Base-by-base conservation (phyloP, 2,888 invertebrate species). In the Pantelozetes paolii region DNA sequence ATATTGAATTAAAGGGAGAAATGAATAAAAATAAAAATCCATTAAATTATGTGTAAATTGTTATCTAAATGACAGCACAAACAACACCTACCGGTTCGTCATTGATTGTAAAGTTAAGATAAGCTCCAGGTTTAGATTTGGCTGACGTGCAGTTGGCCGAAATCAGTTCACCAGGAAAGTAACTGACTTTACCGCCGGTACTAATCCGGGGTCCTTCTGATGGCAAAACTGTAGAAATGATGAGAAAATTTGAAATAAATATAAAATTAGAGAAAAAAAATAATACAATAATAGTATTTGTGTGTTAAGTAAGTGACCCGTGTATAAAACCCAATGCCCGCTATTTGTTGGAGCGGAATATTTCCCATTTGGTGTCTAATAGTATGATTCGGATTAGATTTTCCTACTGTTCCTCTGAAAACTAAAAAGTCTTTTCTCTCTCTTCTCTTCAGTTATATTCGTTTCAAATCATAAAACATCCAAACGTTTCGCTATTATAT, bases 71-170 rank as follows among this genome's bases (percentile, higher is more conserved):
- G 11, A 36, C 36, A 36, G 36, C 5, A 36, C 6, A 36, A 36
- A 23, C 26, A 28, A 13, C 9, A 71, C 76, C 67, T 70, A 78
- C 78, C 36, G 74, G 71, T 50, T 75, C 71, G 18, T 76, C 76
- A 67, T 78, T 78, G 42, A 78, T 76, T 28, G 74, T 77, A 76
- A 77, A 78, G 18, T 75, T 72, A 5, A 78, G 67, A n/a, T 73
- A 75, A 8, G 77, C 76, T 1, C 75, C 74, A 11, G 77, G 77
- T 50, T 78, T 78, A 9, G 77, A 77, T 72, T 77, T 76, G 40
- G 77, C 76, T 18, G 78, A 78, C 0, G 77, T 77, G 71, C 78
- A 78, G 71, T 77, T 78, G 36, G 75, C 76, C 36, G 69, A 57
- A 0, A 77, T 73, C 13, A 54, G 45, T 26, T 78, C 78, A 2